A percentile compares a stretch with the other conserved stretches of the same genome.
These are phyloP conservation scores for Hyposoter dolosus DNA, from an alignment of 2,888 invertebrate genomes.

Conservation along the genomic window DNA sequence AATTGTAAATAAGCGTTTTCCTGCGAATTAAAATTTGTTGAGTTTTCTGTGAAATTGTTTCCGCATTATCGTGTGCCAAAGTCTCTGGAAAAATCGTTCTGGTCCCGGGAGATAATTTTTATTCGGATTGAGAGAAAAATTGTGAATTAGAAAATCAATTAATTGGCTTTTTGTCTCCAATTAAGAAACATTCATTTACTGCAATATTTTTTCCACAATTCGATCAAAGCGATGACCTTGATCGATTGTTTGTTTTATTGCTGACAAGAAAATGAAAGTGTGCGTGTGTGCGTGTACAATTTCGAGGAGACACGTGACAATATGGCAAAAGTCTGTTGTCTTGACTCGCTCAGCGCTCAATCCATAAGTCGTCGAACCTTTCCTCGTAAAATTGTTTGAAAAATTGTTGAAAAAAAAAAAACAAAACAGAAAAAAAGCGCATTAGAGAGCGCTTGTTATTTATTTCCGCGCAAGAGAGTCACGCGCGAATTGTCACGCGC, in stretches of 20 bases:
- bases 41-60: background rate
- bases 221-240: background rate
- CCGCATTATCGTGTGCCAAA: background rate
- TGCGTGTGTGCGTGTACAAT: conserved; percentile 21
- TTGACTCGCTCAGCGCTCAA: conserved; percentile 49
- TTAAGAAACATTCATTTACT: background rate
- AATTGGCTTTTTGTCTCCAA: background rate
- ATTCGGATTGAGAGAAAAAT: background rate
- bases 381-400: background rate
- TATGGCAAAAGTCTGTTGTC: conserved; percentile 25
- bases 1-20: background rate
- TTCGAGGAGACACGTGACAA: conserved; percentile 45
- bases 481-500: conserved; percentile 31
- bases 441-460: background rate
- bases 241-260: conserved; percentile 5
- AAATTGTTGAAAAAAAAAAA: background rate
- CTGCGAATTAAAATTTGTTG: background rate
- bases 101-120: background rate
- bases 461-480: conserved; percentile 4
- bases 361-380: conserved; percentile 27
- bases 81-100: background rate
- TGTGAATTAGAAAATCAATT: background rate
- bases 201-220: background rate
- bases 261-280: conserved; percentile 34
- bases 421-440: background rate